A percentile compares a stretch with the other conserved stretches of the same genome.
Conservation (phyloP, 1,140 invertebrate species). For the Palaemon carinicauda region DNA sequence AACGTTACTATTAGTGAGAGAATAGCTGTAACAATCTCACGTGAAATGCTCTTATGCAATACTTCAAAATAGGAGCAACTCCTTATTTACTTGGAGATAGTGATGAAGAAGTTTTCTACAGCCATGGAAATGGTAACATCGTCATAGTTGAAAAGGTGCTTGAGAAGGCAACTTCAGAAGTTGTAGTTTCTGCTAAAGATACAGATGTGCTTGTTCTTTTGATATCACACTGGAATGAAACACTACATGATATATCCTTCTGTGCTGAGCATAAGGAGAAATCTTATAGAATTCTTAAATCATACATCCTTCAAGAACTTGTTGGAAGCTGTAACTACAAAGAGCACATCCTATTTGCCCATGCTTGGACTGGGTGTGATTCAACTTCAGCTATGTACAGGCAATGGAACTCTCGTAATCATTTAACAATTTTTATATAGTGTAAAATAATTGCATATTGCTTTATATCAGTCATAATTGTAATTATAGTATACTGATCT, state of each 20-base stretch:
- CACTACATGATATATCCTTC: neutral
- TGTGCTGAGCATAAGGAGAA: neutral
- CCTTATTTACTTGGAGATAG: neutral
- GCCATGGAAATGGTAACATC: neutral
- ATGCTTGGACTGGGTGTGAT: slow-evolving; percentile 4
- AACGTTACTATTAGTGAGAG: neutral
- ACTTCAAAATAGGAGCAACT: neutral
- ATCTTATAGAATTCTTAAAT: neutral
- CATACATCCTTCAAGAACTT: neutral
- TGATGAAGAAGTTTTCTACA: neutral
- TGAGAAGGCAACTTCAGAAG: no score
- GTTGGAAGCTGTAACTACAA: neutral
- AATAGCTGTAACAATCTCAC: neutral
- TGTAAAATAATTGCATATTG: no score
- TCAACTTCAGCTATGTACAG: no score
- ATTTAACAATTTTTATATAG: no score
- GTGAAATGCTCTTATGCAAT: neutral
- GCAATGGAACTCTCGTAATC: no score
- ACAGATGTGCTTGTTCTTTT: neutral
- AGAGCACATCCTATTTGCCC: neutral
- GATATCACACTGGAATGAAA: neutral
- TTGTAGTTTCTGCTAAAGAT: no score
- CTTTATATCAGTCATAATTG: no score
- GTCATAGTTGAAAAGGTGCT: neutral
- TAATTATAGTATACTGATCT: no score